Percentiles rank a stretch among this genome's conserved stretches.
Conservation (phyloP, 2,888 invertebrate species). For the Leucoptera coffeella region DNA sequence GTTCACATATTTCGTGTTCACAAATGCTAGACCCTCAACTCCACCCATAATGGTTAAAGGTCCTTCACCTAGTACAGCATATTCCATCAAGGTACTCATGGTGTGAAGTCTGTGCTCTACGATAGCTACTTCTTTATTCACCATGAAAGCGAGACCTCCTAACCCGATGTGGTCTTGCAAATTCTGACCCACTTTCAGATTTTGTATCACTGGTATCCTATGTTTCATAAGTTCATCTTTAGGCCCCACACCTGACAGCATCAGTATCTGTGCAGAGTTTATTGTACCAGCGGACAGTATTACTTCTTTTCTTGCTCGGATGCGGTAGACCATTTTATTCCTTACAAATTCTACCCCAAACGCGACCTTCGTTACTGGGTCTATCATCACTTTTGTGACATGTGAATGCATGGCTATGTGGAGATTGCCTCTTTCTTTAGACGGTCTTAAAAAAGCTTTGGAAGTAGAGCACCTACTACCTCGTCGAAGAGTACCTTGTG, state of each 20-base stretch:
- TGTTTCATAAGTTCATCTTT: conserved; percentile 64
- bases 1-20: conserved; percentile 81
- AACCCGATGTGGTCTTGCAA: conserved; percentile 86
- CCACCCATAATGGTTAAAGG: conserved; percentile 84
- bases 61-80: conserved; percentile 77
- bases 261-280: conserved; percentile 88
- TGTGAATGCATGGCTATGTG: conserved; percentile 80
- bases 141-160: conserved; percentile 77
- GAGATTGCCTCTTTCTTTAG: conserved; percentile 71
- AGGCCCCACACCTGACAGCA: conserved; percentile 88
- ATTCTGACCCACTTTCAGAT: conserved; percentile 78
- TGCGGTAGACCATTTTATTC: conserved; percentile 64
- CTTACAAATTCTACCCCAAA: conserved; percentile 78
- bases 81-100: conserved; percentile 73
- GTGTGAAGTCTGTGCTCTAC: conserved; percentile 74
- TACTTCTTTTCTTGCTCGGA: conserved; percentile 78
- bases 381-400: conserved; percentile 68
- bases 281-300: conserved; percentile 87
- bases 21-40: conserved; percentile 84
- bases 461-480: conserved; percentile 85
- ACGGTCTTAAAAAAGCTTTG: conserved; percentile 80
- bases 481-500: conserved; percentile 71
- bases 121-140: conserved; percentile 72
- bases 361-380: conserved; percentile 67
- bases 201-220: conserved; percentile 73